Percentiles rank a stretch among this genome's conserved stretches.
Conservation (phyloP, 2,797 vertebrate species). For the Eutrigla gurnardus region DNA sequence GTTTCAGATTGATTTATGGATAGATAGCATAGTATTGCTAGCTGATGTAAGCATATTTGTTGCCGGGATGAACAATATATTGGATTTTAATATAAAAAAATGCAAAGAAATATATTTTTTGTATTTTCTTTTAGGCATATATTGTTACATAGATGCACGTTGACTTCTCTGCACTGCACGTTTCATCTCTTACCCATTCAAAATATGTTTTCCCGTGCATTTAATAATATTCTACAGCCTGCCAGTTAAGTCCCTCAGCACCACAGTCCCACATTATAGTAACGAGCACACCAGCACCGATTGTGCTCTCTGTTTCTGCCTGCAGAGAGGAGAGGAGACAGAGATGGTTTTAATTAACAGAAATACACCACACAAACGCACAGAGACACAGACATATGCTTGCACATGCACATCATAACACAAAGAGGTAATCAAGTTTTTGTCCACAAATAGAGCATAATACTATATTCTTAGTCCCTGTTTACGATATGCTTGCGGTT, state of each 20-base stretch:
- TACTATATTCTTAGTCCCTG: conserved; percentile 10
- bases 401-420: neutral
- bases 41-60: no score
- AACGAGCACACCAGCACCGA: conserved; percentile 24
- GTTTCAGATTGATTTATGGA: no score
- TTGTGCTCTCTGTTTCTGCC: conserved; percentile 32
- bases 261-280: conserved; percentile 6
- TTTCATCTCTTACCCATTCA: neutral
- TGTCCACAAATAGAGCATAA: neutral
- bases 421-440: neutral
- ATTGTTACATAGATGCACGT: no score
- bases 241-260: conserved; percentile 19
- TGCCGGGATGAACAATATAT: no score
- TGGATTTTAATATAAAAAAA: no score
- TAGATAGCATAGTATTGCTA: no score
- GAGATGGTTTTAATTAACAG: conserved; percentile 52
- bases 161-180: no score
- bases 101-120: no score
- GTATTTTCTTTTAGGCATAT: no score
- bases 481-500: neutral
- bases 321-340: conserved; percentile 33
- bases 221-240: neutral
- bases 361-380: neutral
- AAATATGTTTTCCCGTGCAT: fast-evolving
- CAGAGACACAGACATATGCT: neutral